These are phyloP conservation scores for Suricata suricatta DNA, from an alignment of 2,113 vertebrate genomes.

Conservation along the genomic window DNA sequence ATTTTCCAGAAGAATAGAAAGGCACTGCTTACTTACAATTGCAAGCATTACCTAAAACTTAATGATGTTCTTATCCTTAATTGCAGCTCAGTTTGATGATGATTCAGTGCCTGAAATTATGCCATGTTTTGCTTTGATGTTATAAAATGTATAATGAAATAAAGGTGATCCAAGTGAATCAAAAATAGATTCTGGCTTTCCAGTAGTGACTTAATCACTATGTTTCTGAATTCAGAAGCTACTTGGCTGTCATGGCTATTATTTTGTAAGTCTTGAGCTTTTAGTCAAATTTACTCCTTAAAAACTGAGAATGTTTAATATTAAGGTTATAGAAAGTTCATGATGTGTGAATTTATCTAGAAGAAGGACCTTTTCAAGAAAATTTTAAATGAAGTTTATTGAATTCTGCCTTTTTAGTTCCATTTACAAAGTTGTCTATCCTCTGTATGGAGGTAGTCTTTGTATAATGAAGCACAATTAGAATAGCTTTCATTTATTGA, in stretches of 20 bases:
- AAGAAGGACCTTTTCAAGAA: slow-evolving; percentile 22
- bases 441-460: slow-evolving; percentile 32
- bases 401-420: slow-evolving; percentile 28
- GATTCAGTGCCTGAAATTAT: slow-evolving; percentile 80
- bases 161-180: slow-evolving; percentile 71
- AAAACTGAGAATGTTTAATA: slow-evolving; percentile 53
- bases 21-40: slow-evolving; percentile 73
- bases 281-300: slow-evolving; percentile 65
- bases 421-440: not conserved
- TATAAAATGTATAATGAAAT: slow-evolving; percentile 72
- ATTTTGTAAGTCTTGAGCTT: slow-evolving; percentile 49
- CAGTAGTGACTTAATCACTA: slow-evolving; percentile 61
- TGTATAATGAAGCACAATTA: not conserved
- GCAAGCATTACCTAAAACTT: slow-evolving; percentile 82
- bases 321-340: slow-evolving; percentile 67
- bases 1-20: slow-evolving; percentile 83
- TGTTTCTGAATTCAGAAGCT: slow-evolving; percentile 53
- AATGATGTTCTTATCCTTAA: slow-evolving; percentile 83
- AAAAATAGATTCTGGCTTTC: slow-evolving; percentile 71
- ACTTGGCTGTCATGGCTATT: slow-evolving; percentile 53
- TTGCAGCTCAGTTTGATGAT: slow-evolving; percentile 82
- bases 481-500: slow-evolving; percentile 19
- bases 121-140: slow-evolving; percentile 76
- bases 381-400: not conserved
- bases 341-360: slow-evolving; percentile 45